Conservation (phyloP, 2,888 invertebrate genomes). For the Microctonus brassicae region DNA sequence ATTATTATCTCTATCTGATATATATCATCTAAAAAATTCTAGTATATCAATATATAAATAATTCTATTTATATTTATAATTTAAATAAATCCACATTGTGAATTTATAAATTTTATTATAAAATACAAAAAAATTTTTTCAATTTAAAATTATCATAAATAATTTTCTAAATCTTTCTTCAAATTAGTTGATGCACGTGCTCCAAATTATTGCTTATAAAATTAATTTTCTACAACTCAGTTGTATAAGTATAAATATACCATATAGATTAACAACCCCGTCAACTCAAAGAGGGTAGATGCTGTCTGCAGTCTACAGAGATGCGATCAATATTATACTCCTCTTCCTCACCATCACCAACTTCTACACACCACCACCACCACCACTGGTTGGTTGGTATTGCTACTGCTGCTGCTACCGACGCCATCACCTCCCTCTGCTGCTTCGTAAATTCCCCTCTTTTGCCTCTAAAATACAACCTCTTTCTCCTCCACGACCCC, state of each 20-base stretch:
- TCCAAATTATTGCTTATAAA: too few species aligned
- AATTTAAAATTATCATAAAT: too few species aligned
- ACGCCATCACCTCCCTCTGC: conserved; percentile 34
- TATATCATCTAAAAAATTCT: too few species aligned
- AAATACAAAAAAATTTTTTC: too few species aligned
- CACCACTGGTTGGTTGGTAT: background rate
- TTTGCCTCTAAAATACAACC: conserved; percentile 14
- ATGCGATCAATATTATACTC: conserved; percentile 68
- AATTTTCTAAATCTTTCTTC: too few species aligned
- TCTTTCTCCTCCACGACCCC: conserved; percentile 38
- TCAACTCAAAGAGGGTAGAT: conserved; percentile 65
- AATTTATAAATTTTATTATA: too few species aligned
- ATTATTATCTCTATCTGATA: too few species aligned
- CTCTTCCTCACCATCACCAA: conserved; percentile 44
- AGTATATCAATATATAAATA: too few species aligned
- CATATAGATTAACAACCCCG: conserved; percentile 55
- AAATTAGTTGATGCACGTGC: too few species aligned
- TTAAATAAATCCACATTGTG: too few species aligned
- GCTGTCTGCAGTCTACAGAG: conserved; percentile 67
- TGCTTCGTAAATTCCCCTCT: conserved; percentile 36
- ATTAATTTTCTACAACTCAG: background rate
- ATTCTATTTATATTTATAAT: too few species aligned
- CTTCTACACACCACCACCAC: conserved; percentile 36
- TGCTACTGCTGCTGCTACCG: conserved; percentile 17
- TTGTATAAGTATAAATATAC: conserved; percentile 27